Evolutionary conservation across 1,140 invertebrate genomes (phyloP).

Genomic region (Brevipalpus yothersi): DNA sequence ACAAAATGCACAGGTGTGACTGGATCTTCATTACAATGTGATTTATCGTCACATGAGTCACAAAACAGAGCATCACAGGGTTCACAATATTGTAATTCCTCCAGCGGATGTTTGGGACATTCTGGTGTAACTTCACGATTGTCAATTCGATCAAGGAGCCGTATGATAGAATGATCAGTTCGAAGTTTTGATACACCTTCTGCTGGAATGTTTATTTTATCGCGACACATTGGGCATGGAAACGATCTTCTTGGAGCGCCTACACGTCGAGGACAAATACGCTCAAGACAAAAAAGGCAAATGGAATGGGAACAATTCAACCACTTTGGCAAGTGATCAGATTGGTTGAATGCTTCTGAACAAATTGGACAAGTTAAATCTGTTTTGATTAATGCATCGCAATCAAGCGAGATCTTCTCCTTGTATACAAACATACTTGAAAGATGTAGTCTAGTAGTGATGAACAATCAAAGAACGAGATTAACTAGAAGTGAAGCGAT

Average conservation of each 20-base stretch:
- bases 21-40: too few species aligned
- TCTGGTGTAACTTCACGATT: too few species aligned
- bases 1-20: too few species aligned
- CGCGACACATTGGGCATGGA: slow-evolving; percentile 76
- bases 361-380: slow-evolving; percentile 88
- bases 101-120: too few species aligned
- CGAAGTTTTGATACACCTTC: slow-evolving; percentile 67
- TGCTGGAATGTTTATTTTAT: slow-evolving; percentile 68
- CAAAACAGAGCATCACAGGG: too few species aligned
- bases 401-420: slow-evolving; percentile 91
- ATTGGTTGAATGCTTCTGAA: slow-evolving; percentile 64
- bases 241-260: slow-evolving; percentile 31
- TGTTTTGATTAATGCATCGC: slow-evolving; percentile 89
- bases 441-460: too few species aligned
- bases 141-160: slow-evolving; percentile 76
- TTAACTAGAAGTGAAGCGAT: too few species aligned
- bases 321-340: slow-evolving; percentile 78
- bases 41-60: slow-evolving; percentile 32
- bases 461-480: too few species aligned
- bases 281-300: slow-evolving; percentile 61
- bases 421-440: too few species aligned
- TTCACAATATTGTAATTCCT: too few species aligned
- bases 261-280: slow-evolving; percentile 43
- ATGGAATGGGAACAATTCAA: too few species aligned
- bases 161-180: slow-evolving; percentile 80